Evolutionary conservation across 1,140 invertebrate species (phyloP).

Genomic region (Micrasema minimum): DNA sequence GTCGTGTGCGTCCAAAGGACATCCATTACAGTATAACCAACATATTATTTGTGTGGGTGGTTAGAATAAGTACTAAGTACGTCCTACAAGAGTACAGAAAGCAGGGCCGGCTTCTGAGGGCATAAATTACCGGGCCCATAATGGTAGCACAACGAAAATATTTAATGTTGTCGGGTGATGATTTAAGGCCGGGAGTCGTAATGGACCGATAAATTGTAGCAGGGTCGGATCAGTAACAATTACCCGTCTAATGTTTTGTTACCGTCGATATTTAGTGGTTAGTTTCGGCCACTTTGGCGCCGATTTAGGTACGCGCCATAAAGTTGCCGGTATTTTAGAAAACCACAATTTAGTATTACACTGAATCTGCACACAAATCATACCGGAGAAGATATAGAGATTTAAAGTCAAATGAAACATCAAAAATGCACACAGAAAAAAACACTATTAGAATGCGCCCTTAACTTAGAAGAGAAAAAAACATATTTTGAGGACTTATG

Average conservation of each 20-base stretch:
- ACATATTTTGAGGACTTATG: too few relatives aligned
- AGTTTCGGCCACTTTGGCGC: conserved; percentile 36
- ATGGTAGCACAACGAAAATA: conserved; percentile 52
- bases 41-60: too few relatives aligned
- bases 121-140: conserved; percentile 49
- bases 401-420: too few relatives aligned
- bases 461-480: too few relatives aligned
- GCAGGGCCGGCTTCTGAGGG: conserved; percentile 7
- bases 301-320: conserved; percentile 18
- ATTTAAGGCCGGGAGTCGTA: conserved; percentile 53
- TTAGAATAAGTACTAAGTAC: too few relatives aligned
- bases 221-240: conserved; percentile 50
- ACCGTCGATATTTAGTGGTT: conserved; percentile 47
- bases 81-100: background rate
- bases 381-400: too few relatives aligned
- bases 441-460: too few relatives aligned
- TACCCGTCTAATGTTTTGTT: conserved; percentile 52
- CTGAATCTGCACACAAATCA: too few relatives aligned
- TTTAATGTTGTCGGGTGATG: conserved; percentile 54
- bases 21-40: too few relatives aligned
- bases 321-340: conserved; percentile 3
- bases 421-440: too few relatives aligned
- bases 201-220: conserved; percentile 54
- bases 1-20: too few relatives aligned
- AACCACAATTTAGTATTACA: too few relatives aligned